Conservation (phyloP, 1,140 invertebrate genomes). For the Meloidogyne hapla region DNA sequence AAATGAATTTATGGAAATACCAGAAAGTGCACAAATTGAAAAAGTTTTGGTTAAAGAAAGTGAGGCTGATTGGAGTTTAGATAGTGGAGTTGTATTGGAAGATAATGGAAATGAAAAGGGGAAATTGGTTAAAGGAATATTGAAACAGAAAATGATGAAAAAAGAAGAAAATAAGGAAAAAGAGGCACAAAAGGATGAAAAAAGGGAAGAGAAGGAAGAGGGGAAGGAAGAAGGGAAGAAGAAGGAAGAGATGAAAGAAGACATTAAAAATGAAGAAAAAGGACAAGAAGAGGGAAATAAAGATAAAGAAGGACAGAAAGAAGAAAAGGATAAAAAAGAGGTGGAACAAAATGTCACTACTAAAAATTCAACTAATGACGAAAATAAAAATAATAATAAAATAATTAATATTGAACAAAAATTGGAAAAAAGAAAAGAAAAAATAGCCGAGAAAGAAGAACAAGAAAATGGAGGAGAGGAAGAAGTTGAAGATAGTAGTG, state of each 20-base stretch:
- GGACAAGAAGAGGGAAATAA: neutral
- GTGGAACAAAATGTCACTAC: neutral
- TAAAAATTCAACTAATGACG: neutral
- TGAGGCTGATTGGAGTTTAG: neutral
- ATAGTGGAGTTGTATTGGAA: neutral
- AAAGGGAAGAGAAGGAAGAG: neutral
- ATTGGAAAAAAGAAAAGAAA: neutral
- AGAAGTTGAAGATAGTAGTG: neutral
- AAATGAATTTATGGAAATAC: neutral
- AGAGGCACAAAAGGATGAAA: neutral
- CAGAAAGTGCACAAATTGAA: neutral
- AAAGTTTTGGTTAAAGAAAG: constrained; percentile 6
- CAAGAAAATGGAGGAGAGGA: constrained; percentile 4
- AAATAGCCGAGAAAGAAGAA: neutral
- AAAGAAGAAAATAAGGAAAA: neutral
- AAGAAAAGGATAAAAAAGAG: neutral
- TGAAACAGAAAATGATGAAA: neutral
- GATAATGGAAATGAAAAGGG: neutral
- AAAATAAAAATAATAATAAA: neutral
- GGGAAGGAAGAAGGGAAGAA: neutral
- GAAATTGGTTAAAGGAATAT: neutral
- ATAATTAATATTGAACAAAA: neutral
- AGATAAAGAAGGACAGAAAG: neutral
- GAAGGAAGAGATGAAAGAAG: too few species aligned
- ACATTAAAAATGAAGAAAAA: too few species aligned